Evolutionary conservation across 2,888 invertebrate species (phyloP), one percentile per base, ranked within the genome.

Genomic region (Slavum lentiscoides): DNA sequence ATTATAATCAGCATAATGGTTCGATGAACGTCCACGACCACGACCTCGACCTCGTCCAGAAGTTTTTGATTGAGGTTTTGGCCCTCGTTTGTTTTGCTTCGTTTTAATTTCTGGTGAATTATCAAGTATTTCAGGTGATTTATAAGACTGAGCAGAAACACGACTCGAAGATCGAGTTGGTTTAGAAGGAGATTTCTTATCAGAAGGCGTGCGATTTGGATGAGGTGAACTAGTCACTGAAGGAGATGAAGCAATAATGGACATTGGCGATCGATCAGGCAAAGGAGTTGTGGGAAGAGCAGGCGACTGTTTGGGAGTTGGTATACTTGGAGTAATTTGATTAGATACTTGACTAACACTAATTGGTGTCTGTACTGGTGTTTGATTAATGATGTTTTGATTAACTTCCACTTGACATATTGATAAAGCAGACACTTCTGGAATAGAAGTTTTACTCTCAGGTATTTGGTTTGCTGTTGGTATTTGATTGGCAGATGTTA

Each of bases 51-150:
- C 84, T 64, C 84, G 82, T 19, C 85, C 85, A 82, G 85, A 83
- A 6, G 89, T 88, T 21, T 90, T 88, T 74, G 89, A 88, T 21
- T 89, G 88, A 82, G 89, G 86, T 82, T 88, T 87, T 70, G 87
- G 88, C 82, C 89, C 87, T 83, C 87, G 88, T 82, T 82, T 69
- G 85, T 82, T 73, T 21, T 83, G 77, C 43, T 84, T 84, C 0
- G 49, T 49, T 77, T 85, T 84, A 64, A 85, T 82, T 23, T 82
- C 83, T 11, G 92, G 93, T 1, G 92, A 92, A 85, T 92, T 92
- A 21, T 90, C 90, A 1, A 91, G 91, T 21, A 91, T 92, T 1
- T 91, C 91, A 0, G 92, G 92, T 0, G 92, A 92, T 86, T 93
- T 91, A 66, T 88, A 80, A 19, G 82, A 84, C 81, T 89, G 87